Base-by-base conservation (phyloP, 1,140 invertebrate genomes). In the Ceratina japonica region DNA sequence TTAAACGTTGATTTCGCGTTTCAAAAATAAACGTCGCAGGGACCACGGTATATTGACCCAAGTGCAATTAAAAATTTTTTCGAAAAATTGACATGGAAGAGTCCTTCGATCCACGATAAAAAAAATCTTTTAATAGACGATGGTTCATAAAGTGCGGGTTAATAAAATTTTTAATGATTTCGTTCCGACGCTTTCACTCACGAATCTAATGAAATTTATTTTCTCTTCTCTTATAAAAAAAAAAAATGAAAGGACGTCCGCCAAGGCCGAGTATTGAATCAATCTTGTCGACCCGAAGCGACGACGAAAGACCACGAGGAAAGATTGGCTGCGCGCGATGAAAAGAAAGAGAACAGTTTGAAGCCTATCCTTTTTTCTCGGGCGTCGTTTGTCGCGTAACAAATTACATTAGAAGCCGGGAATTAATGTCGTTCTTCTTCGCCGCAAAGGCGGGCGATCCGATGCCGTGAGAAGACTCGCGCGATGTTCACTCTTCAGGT, bases 381-480 rank as follows among this genome's bases (percentile, higher is more conserved):
- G 20, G 10, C 70, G 5, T 61, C 22, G 70, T 61, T 72, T 72
- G 56, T 61, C 70, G 56, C 37, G n/a, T 49, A 61, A 72, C 56
- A 72, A 72, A 72, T 72, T 72, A 37, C 70, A 61, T 72, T 61
- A 61, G 70, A 24, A 18, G 16, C 22, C 3, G 31, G n/a, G 70
- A 72, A 61, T 72, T 61, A 72, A 72, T 61, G 70, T 49, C 56
- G 20, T 61, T 72, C 56, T 61, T 61, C 20, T 49, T 72, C 31
- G 37, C 37, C 31, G 37, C 10, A 61, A 49, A 72, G 61, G 27
- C 37, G 37, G 10, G 37, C 37, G 37, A 44, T 44, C 37, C 37
- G 37, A 44, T 10, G 5, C 37, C 10, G 37, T 44, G 37, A 44
- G 10, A 44, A 44, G 37, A 44, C 37, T 44, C 37, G 37, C 37